Evolutionary conservation across 2,888 invertebrate genomes (phyloP).

Genomic region (Brenthis ino): DNA sequence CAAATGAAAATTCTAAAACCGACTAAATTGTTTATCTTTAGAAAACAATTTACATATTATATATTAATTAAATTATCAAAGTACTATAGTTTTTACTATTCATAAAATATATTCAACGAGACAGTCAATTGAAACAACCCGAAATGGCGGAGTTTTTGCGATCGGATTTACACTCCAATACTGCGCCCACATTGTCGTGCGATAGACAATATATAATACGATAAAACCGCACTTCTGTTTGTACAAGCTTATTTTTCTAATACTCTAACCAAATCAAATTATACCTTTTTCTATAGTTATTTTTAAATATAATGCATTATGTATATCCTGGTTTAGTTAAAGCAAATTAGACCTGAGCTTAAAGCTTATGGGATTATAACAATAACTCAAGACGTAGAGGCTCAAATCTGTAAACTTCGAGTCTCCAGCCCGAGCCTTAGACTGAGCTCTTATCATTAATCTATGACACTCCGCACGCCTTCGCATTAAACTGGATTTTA

Average conservation of each 20-base stretch:
- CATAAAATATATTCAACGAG: slow-evolving; percentile 18
- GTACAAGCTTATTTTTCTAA: background rate
- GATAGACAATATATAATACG: background rate
- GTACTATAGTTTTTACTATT: slow-evolving; percentile 8
- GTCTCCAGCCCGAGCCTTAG: background rate
- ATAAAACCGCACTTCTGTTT: background rate
- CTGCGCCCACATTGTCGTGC: slow-evolving; percentile 14
- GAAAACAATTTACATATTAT: slow-evolving; percentile 2
- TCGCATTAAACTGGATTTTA: no score
- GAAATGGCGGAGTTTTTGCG: slow-evolving; percentile 19
- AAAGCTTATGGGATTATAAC: background rate
- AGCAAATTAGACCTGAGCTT: background rate
- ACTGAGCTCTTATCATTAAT: background rate
- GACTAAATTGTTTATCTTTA: slow-evolving; percentile 4
- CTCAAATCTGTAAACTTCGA: background rate
- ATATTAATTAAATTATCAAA: slow-evolving; percentile 13
- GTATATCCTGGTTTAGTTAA: background rate
- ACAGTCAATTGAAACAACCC: slow-evolving; percentile 22
- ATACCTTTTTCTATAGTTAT: background rate
- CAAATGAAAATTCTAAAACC: background rate
- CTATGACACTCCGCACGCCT: background rate
- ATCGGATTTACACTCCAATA: slow-evolving; percentile 21
- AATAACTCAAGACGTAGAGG: background rate
- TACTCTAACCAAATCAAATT: background rate
- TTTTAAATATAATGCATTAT: background rate